phyloP scores from a whole-genome alignment of 2,113 vertebrate species.

The Agapornis roseicollis region DNA sequence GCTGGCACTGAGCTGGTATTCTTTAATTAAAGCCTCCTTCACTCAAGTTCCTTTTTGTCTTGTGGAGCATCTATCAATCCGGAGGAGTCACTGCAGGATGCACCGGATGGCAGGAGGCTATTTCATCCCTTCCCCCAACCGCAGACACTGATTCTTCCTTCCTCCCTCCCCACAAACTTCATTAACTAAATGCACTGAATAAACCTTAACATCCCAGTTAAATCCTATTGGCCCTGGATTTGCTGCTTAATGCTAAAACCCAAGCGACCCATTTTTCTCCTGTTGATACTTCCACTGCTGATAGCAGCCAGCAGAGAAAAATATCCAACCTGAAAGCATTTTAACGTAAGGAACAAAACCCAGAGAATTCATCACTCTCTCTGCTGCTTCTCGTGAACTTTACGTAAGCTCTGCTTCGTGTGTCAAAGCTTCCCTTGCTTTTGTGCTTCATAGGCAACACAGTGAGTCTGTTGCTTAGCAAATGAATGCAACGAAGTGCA shows the following conservation, averaged over 20 bases:
- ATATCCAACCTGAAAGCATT: slow-evolving; percentile 29
- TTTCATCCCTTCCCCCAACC: not conserved
- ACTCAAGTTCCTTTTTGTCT: not conserved
- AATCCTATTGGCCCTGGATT: slow-evolving; percentile 89
- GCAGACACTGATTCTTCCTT: not conserved
- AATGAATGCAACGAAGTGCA: slow-evolving; percentile 2
- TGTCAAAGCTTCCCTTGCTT: not conserved
- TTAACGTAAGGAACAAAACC: slow-evolving; percentile 5
- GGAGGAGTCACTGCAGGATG: not conserved
- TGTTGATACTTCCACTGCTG: slow-evolving; percentile 63
- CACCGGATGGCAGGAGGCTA: not conserved
- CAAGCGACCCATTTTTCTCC: slow-evolving; percentile 72
- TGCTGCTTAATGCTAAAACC: slow-evolving; percentile 89
- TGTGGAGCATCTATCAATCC: slow-evolving; percentile 32
- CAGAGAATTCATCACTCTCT: not conserved
- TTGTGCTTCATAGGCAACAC: not conserved
- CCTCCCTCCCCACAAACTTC: slow-evolving; percentile 10
- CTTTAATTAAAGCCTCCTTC: slow-evolving; percentile 27
- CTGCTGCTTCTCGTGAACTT: slow-evolving; percentile 19
- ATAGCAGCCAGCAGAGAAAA: slow-evolving; percentile 50
- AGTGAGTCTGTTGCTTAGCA: slow-evolving; percentile 33
- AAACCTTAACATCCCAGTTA: slow-evolving; percentile 82
- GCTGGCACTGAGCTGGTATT: not conserved
- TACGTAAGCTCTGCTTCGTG: not conserved
- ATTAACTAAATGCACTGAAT: slow-evolving; percentile 83